phyloP scores from a whole-genome alignment of 2,888 invertebrate genomes.

The Agriopis leucophaearia region DNA sequence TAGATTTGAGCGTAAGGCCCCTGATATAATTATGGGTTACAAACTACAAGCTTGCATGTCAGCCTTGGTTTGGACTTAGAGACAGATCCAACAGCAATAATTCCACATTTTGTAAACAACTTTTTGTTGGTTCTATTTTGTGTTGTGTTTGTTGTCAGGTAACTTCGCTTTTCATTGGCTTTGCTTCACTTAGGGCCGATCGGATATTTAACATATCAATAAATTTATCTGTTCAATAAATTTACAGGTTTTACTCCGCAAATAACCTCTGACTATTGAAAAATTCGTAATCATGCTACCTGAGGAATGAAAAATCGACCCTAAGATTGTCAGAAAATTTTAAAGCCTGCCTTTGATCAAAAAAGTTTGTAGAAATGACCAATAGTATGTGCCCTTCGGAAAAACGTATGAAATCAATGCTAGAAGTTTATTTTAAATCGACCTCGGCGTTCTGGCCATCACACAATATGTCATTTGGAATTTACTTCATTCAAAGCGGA shows the following conservation, averaged over 20 bases:
- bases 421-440: constrained; percentile 27
- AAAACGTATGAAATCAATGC: constrained; percentile 23
- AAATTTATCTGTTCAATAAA: no score
- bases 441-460: constrained; percentile 22
- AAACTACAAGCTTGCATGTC: not conserved
- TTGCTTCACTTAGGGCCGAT: not conserved
- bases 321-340: no score
- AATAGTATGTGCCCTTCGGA: constrained; percentile 13
- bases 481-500: constrained; percentile 17
- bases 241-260: no score
- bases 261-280: no score
- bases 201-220: no score
- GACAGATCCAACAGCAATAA: not conserved
- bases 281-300: no score
- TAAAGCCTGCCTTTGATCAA: not conserved
- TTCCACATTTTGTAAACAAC: not conserved
- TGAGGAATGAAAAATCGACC: no score
- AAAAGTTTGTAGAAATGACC: not conserved
- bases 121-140: not conserved
- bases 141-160: not conserved
- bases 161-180: not conserved
- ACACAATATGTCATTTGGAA: constrained; percentile 8
- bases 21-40: constrained; percentile 1
- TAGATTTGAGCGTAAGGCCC: no score
- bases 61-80: constrained; percentile 1